Evolutionary conservation across 2,113 vertebrate genomes (phyloP), one percentile per base, ranked within the genome.

Genomic region (Gavialis gangeticus): DNA sequence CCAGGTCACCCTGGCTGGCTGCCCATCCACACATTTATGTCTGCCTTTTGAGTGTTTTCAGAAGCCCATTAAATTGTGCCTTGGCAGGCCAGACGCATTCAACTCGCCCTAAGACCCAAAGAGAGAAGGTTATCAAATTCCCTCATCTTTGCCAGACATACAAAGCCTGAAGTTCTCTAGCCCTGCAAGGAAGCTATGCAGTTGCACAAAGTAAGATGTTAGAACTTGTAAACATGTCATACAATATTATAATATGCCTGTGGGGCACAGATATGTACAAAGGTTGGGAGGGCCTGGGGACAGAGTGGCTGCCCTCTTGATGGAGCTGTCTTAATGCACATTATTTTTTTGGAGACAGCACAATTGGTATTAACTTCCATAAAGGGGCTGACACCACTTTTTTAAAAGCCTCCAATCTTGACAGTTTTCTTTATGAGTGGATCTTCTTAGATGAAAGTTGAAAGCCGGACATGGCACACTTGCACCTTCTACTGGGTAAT

Each of bases 11-110:
- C 97, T 98, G 98, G 98, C 98, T 98, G 94, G 79, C 97, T 98
- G 98, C 98, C 98, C 98, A 98, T 97, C 97, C 97, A 97, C 98
- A 98, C 98, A 98, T 98, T 98, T 98, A 95, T 97, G 98, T 98
- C 97, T 98, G 98, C 97, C 96, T 98, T 98, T 97, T 98, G 98
- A 98, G 98, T 98, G 98, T 98, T 99, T 98, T 98, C 98, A 98
- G 98, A 99, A 98, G 98, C 98, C 98, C 98, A 98, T 99, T 98
- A 98, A 98, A 98, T 95, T 98, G 97, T 97, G 97, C 96, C 98
- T 98, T 98, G 98, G 98, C 98, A 98, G 97, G 97, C 98, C 98
- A 98, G 98, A 98, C 95, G 96, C 97, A 97, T 98, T 98, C 98
- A 97, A 96, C 98, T 98, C 97, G 73, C 98, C 98, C 97, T 96